Percentiles rank a stretch among this genome's conserved stretches.
phyloP scores from a whole-genome alignment of 2,113 vertebrate species.

The Empidonax traillii region DNA sequence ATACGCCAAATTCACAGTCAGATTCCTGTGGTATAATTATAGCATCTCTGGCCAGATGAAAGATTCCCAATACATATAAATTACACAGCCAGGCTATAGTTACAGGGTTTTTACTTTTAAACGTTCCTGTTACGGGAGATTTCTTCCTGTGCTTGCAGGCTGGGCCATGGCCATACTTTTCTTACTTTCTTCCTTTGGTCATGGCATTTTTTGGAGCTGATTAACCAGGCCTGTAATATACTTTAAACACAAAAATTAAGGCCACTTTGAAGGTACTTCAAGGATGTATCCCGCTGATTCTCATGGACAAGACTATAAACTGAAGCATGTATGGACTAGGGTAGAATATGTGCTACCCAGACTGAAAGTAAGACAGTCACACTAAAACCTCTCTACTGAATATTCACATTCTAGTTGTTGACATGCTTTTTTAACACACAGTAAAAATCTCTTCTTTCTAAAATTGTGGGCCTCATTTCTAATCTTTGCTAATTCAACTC shows the following conservation, averaged over 20 bases:
- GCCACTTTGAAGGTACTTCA: background rate
- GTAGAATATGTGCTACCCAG: background rate
- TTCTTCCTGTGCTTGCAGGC: background rate
- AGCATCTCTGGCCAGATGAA: constrained; percentile 27
- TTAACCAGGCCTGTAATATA: background rate
- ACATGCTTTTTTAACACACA: background rate
- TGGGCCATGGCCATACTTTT: background rate
- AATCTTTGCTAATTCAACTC: background rate
- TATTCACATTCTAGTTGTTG: background rate
- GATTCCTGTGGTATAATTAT: constrained; percentile 37
- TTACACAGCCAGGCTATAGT: background rate
- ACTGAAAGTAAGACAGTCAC: background rate
- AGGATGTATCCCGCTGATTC: background rate
- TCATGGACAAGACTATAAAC: background rate
- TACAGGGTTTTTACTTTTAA: background rate
- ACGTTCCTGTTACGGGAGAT: background rate
- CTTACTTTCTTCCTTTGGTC: background rate
- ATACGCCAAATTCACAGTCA: constrained; percentile 43
- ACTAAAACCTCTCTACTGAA: background rate
- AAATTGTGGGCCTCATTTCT: background rate
- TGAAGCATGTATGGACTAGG: accelerated
- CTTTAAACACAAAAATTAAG: background rate
- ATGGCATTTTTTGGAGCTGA: background rate
- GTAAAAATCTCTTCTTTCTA: background rate
- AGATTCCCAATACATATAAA: constrained; percentile 34